A percentile compares a stretch with the other conserved stretches of the same genome.
Conservation (phyloP, 2,797 vertebrate genomes). For the Myotis vivesi region DNA sequence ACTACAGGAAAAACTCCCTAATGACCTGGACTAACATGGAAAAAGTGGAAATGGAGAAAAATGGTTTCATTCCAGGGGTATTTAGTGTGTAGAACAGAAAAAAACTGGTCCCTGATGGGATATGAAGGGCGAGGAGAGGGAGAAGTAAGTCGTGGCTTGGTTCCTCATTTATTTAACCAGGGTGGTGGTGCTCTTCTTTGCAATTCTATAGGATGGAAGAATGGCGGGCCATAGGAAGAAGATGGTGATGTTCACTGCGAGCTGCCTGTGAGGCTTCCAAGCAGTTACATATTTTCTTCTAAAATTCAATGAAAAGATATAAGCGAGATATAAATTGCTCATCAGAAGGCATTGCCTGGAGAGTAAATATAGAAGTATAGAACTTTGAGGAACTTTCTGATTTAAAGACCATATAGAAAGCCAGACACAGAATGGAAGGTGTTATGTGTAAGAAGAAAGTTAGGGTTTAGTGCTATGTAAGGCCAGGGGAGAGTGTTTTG, state of each 20-base stretch:
- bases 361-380: not conserved
- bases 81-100: not conserved
- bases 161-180: not conserved
- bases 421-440: not conserved
- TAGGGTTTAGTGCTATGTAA: not conserved
- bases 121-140: not conserved
- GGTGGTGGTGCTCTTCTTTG: not conserved
- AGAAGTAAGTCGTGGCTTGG: not conserved
- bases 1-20: not conserved
- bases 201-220: not conserved
- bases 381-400: not conserved
- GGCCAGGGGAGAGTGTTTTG: not conserved
- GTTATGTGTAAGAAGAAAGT: not conserved
- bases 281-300: not conserved
- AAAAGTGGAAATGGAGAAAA: not conserved
- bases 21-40: not conserved
- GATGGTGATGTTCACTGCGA: not conserved
- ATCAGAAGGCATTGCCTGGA: not conserved
- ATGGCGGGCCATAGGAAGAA: not conserved
- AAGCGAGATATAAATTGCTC: not conserved
- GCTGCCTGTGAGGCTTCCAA: not conserved
- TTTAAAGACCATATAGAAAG: not conserved
- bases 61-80: not conserved
- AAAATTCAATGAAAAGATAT: not conserved
- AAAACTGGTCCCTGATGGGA: not conserved